Conservation (phyloP, 2,797 vertebrate genomes). For the Tapirus indicus region DNA sequence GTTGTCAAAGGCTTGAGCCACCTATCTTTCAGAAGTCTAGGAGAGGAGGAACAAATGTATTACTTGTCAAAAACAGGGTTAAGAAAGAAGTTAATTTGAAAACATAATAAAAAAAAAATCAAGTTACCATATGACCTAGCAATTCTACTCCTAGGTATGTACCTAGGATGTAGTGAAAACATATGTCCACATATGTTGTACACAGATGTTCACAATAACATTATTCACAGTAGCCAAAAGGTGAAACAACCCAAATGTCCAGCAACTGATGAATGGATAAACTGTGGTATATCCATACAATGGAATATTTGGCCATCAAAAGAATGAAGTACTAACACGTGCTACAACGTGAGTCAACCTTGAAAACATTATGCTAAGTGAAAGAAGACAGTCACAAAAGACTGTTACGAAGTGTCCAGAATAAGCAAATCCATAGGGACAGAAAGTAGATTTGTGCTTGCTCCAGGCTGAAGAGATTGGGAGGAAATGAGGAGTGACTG, state of each 20-base stretch:
- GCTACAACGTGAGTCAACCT: neutral
- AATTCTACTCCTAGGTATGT: neutral
- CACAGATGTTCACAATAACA: neutral
- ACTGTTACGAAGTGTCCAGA: neutral
- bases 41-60: neutral
- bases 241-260: neutral
- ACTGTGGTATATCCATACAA: neutral
- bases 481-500: neutral
- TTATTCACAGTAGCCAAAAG: neutral
- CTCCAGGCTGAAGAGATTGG: neutral
- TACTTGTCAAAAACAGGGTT: neutral
- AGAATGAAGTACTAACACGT: neutral
- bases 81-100: neutral
- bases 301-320: neutral
- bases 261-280: neutral
- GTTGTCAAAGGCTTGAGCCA: neutral
- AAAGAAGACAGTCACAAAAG: neutral
- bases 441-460: neutral
- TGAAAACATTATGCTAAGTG: neutral
- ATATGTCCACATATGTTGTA: neutral
- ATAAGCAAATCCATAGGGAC: neutral
- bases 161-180: neutral
- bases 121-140: neutral
- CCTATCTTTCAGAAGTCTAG: neutral
- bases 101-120: neutral